phyloP scores from a whole-genome alignment of 2,797 vertebrate genomes.

The Crenuchus spilurus region DNA sequence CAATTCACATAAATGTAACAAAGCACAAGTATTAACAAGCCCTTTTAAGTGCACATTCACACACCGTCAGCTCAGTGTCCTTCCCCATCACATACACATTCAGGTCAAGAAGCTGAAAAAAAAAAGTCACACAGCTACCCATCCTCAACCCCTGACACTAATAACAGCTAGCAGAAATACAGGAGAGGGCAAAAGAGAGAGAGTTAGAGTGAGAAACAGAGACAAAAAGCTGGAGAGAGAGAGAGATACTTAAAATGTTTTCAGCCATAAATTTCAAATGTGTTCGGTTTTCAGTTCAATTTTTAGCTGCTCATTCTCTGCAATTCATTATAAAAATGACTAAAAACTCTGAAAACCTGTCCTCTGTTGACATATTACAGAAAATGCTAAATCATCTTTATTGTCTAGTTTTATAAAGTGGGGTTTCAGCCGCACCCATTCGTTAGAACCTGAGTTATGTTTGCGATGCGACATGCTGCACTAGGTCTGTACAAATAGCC shows the following conservation, averaged over 20 bases:
- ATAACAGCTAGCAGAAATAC: constrained; percentile 49
- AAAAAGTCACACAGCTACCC: constrained; percentile 45
- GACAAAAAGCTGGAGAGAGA: constrained; percentile 1
- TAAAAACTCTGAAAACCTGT: too few species aligned
- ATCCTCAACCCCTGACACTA: constrained; percentile 45
- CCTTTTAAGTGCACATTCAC: too few species aligned
- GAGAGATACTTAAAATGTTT: constrained; percentile 18
- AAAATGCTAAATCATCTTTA: background rate
- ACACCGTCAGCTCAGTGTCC: too few species aligned
- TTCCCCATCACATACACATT: constrained; percentile 16
- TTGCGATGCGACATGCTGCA: too few species aligned
- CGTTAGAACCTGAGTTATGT: background rate
- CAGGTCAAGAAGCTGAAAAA: background rate
- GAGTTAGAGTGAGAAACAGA: constrained; percentile 50
- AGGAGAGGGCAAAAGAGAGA: constrained; percentile 49
- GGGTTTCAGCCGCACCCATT: background rate
- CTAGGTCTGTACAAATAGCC: background rate
- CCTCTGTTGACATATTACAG: too few species aligned
- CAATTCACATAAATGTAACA: too few species aligned
- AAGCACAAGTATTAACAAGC: too few species aligned
- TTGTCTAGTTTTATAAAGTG: background rate
- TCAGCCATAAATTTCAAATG: constrained; percentile 9
- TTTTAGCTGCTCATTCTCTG: background rate
- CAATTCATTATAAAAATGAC: too few species aligned
- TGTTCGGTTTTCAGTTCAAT: background rate